Conservation (phyloP, 2,113 vertebrate genomes). For the Cheilinus undulatus region DNA sequence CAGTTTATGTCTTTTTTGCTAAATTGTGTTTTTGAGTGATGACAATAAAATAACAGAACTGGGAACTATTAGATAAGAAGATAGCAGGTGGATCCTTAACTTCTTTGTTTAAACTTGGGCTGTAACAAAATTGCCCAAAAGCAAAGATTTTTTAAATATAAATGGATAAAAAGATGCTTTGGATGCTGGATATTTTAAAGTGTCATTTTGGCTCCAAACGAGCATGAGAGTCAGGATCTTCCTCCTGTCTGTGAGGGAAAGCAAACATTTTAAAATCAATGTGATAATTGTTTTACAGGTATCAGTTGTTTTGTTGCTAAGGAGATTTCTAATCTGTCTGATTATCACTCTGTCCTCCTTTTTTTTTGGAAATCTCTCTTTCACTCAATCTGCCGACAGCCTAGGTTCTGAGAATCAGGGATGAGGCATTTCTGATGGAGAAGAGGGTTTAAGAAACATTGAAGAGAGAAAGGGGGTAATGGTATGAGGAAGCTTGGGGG, state of each 20-base stretch:
- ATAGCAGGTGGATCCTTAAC: too few species aligned
- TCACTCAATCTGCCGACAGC: slow-evolving; percentile 8
- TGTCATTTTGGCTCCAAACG: too few species aligned
- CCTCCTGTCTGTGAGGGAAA: neutral
- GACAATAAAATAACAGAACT: too few species aligned
- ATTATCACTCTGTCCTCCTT: slow-evolving; percentile 7
- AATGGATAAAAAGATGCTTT: too few species aligned
- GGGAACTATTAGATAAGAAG: too few species aligned
- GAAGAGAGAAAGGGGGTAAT: neutral
- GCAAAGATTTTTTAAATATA: too few species aligned
- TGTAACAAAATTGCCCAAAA: too few species aligned
- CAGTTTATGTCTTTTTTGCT: too few species aligned
- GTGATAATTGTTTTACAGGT: neutral
- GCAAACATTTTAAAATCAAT: slow-evolving; percentile 5
- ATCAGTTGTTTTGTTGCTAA: slow-evolving; percentile 7
- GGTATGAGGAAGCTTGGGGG: neutral
- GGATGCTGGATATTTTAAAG: too few species aligned
- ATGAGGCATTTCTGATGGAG: slow-evolving; percentile 5
- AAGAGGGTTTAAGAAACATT: neutral
- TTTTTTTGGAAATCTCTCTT: slow-evolving; percentile 23
- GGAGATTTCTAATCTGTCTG: slow-evolving; percentile 1
- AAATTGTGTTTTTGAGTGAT: too few species aligned
- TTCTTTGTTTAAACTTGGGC: too few species aligned
- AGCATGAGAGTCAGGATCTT: too few species aligned
- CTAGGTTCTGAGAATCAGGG: slow-evolving; percentile 9